Evolutionary conservation across 2,888 invertebrate species (phyloP).

Genomic region (Ctenicera cuprea): DNA sequence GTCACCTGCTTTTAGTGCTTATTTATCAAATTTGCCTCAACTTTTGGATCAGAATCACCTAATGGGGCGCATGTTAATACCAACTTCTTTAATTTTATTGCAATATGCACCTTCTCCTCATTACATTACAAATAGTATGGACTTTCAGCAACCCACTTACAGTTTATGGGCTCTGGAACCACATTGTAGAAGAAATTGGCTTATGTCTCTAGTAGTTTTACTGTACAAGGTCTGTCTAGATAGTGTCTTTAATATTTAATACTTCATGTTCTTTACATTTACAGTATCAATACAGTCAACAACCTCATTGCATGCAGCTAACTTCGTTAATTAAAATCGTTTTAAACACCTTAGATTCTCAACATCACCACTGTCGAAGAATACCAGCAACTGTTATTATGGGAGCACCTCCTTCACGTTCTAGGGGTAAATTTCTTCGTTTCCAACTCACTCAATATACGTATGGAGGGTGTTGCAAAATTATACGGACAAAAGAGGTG

Average conservation of each 20-base stretch:
- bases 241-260: not conserved
- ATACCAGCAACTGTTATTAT: constrained; percentile 88
- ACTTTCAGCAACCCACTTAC: constrained; percentile 83
- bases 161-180: constrained; percentile 93
- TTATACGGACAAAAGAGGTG: too few relatives aligned
- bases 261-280: constrained; percentile 53
- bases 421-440: constrained; percentile 75
- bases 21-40: constrained; percentile 94
- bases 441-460: too few relatives aligned
- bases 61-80: constrained; percentile 92
- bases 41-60: constrained; percentile 96
- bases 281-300: constrained; percentile 85
- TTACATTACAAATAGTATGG: constrained; percentile 73
- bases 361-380: constrained; percentile 92
- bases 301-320: constrained; percentile 81
- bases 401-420: constrained; percentile 80
- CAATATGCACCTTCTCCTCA: constrained; percentile 90
- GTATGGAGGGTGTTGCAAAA: too few relatives aligned
- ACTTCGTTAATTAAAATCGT: constrained; percentile 91
- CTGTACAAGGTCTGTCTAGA: constrained; percentile 88
- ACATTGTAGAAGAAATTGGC: constrained; percentile 92
- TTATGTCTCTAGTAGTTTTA: constrained; percentile 93
- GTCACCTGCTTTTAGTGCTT: constrained; percentile 97
- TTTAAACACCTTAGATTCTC: constrained; percentile 92
- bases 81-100: constrained; percentile 87